Conservation (phyloP, 2,888 invertebrate genomes). For the Parnassius orleans region DNA sequence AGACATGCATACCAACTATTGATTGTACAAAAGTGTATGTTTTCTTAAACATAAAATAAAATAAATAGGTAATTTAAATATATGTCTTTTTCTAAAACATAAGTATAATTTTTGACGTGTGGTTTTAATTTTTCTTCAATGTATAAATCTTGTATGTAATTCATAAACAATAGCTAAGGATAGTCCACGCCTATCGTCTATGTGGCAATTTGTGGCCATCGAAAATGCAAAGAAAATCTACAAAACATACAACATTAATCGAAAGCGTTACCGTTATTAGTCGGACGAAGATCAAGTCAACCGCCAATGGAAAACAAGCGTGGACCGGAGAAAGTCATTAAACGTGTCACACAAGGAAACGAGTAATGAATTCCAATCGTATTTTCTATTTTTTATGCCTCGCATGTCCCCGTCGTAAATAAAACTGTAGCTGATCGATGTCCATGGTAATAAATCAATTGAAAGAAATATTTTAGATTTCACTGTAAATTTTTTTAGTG, state of each 20-base stretch:
- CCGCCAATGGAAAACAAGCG: conserved; percentile 55
- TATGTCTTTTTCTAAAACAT: too few species aligned
- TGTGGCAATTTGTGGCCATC: too few species aligned
- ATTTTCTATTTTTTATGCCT: conserved; percentile 42
- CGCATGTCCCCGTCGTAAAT: conserved; percentile 25
- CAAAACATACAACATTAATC: not conserved
- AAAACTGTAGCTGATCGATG: conserved; percentile 7
- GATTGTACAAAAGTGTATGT: too few species aligned
- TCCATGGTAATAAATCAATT: conserved; percentile 26
- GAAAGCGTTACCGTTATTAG: conserved; percentile 5
- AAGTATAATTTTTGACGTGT: too few species aligned
- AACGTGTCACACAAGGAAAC: conserved; percentile 56
- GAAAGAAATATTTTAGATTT: conserved; percentile 30
- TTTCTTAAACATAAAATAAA: too few species aligned
- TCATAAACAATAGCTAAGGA: too few species aligned
- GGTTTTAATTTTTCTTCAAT: too few species aligned
- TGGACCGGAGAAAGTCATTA: conserved; percentile 74
- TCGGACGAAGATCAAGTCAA: conserved; percentile 45
- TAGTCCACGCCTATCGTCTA: too few species aligned
- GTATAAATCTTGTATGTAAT: too few species aligned
- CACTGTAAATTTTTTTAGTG: not conserved
- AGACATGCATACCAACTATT: too few species aligned
- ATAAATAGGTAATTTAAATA: too few species aligned
- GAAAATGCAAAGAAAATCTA: too few species aligned
- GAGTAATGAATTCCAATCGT: conserved; percentile 53